Conservation (phyloP, 1,140 invertebrate genomes). For the Globodera ellingtonae region DNA sequence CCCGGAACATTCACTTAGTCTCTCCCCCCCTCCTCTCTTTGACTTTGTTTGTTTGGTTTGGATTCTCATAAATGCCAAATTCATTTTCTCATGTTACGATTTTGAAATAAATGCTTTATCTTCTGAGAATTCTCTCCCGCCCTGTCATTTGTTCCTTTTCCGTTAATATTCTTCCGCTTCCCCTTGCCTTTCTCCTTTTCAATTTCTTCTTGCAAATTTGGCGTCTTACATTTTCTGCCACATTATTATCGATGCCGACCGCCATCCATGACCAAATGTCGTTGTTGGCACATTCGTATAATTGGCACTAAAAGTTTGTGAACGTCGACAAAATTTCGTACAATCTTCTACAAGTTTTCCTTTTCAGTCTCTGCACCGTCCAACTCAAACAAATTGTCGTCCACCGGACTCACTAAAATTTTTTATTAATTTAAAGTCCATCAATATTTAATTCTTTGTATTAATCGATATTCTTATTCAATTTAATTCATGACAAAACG, state of each 20-base stretch:
- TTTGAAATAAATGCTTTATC: slow-evolving; percentile 11
- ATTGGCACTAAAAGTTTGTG: too few relatives aligned
- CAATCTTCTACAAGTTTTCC: too few relatives aligned
- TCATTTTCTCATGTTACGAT: slow-evolving; percentile 9
- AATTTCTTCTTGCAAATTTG: background rate
- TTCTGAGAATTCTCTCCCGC: background rate
- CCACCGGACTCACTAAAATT: too few relatives aligned
- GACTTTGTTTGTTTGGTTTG: background rate
- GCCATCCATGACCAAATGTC: slow-evolving; percentile 5
- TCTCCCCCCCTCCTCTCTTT: background rate
- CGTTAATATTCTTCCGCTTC: background rate
- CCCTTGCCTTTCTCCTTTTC: background rate
- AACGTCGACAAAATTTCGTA: too few relatives aligned
- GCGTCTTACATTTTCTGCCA: background rate
- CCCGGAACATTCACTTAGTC: background rate
- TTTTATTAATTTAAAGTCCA: too few relatives aligned
- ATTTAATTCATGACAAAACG: too few relatives aligned
- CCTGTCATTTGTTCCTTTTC: background rate
- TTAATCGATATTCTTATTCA: too few relatives aligned
- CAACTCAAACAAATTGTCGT: too few relatives aligned
- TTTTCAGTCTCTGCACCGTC: too few relatives aligned
- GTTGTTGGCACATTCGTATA: slow-evolving; percentile 2
- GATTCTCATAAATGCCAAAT: slow-evolving; percentile 5
- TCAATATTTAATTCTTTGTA: too few relatives aligned
- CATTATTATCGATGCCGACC: background rate